phyloP scores from a whole-genome alignment of 2,797 vertebrate genomes.

The Tokudaia tokunoshimensis region DNA sequence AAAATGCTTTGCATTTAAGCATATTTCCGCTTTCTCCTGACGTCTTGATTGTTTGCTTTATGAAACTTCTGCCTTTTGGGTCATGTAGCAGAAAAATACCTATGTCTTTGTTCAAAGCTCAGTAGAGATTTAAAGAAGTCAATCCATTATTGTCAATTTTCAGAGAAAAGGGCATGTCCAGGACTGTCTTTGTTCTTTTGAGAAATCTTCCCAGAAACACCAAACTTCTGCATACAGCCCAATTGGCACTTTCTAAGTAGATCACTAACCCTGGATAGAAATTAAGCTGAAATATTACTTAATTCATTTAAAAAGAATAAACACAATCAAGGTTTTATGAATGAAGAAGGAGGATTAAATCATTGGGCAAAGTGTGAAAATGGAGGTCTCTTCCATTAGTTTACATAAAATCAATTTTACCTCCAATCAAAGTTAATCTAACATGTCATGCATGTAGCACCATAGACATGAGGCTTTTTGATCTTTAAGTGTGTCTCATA shows the following conservation, averaged over 20 bases:
- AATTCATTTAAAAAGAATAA: not conserved
- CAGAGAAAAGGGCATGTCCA: not conserved
- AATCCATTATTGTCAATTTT: not conserved
- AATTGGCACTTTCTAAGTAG: not conserved
- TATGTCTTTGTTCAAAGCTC: conserved; percentile 10
- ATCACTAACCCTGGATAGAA: not conserved
- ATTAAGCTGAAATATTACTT: not conserved
- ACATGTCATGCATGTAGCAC: not conserved
- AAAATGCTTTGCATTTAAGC: not conserved
- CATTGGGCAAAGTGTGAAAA: not conserved
- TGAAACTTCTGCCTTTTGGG: not conserved
- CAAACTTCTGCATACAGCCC: not conserved
- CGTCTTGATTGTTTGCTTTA: not conserved
- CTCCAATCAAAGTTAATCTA: not conserved
- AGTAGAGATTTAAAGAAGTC: conserved; percentile 9
- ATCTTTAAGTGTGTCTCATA: conserved; percentile 33
- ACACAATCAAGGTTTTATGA: not conserved
- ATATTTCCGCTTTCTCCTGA: not conserved
- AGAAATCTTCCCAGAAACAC: not conserved
- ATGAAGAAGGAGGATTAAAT: not conserved
- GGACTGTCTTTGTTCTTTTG: not conserved
- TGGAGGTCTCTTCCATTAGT: not conserved
- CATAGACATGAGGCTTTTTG: not conserved
- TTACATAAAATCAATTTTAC: not conserved
- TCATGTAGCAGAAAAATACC: not conserved